Evolutionary conservation across 2,888 invertebrate genomes (phyloP).

Genomic region (Trachelus stipa): DNA sequence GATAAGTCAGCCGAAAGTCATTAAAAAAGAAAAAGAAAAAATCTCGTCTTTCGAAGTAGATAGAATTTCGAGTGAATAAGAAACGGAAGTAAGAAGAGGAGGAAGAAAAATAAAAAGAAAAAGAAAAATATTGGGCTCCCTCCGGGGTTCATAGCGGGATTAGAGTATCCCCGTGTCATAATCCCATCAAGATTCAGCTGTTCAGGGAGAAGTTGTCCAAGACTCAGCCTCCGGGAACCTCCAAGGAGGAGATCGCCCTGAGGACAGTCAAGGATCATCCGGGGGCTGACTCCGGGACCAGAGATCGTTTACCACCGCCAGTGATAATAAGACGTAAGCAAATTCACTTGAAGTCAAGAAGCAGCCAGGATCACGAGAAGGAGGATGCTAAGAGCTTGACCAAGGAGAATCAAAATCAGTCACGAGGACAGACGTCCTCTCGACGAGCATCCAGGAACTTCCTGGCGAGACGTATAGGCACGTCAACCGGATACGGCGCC

Average conservation of each 20-base stretch:
- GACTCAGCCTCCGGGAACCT: constrained; percentile 44
- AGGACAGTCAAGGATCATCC: constrained; percentile 32
- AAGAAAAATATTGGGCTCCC: not conserved
- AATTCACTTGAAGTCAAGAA: constrained; percentile 35
- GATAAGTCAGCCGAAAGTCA: not conserved
- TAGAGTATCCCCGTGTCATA: not conserved
- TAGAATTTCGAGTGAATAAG: not conserved
- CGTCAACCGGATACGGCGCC: constrained; percentile 11
- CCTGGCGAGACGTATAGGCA: constrained; percentile 29
- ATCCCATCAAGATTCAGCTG: constrained; percentile 57
- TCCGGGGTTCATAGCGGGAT: not conserved
- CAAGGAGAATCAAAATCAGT: constrained; percentile 13
- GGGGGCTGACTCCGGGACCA: not conserved
- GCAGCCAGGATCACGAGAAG: not conserved
- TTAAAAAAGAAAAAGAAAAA: too few relatives aligned
- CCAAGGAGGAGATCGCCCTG: constrained; percentile 49
- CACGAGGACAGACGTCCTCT: not conserved
- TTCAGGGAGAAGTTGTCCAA: constrained; percentile 53
- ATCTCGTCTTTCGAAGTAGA: not conserved
- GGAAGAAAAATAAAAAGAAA: not conserved
- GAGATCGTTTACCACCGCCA: constrained; percentile 50
- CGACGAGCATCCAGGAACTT: not conserved
- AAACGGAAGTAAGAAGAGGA: constrained; percentile 1
- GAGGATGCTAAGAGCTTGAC: constrained; percentile 13
- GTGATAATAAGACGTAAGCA: constrained; percentile 59